Conservation (phyloP, 2,113 vertebrate genomes). For the Sinocyclocheilus anshuiensis region DNA sequence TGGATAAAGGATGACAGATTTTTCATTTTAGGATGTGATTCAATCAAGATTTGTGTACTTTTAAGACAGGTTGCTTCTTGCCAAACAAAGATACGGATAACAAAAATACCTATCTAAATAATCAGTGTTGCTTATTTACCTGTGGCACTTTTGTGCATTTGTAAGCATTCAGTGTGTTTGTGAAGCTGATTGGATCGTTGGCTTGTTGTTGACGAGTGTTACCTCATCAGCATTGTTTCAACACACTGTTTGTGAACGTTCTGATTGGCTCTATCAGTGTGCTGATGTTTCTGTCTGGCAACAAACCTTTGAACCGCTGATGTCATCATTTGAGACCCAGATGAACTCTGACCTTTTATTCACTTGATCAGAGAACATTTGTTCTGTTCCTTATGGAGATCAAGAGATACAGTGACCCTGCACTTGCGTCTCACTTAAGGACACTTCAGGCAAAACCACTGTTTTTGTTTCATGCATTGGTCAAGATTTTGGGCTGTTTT, state of each 20-base stretch:
- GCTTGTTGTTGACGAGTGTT: slow-evolving; percentile 60
- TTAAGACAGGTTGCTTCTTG: not conserved
- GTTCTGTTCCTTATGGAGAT: slow-evolving; percentile 39
- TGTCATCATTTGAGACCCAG: slow-evolving; percentile 53
- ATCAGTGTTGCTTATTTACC: slow-evolving; percentile 26
- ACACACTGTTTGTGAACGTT: slow-evolving; percentile 61
- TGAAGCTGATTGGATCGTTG: slow-evolving; percentile 42
- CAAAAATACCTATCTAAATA: not conserved
- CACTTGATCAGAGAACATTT: slow-evolving; percentile 11
- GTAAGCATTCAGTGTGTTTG: slow-evolving; percentile 17
- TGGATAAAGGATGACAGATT: not conserved
- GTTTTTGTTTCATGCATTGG: not conserved
- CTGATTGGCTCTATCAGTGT: slow-evolving; percentile 64
- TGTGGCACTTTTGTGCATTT: not conserved
- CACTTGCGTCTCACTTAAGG: not conserved
- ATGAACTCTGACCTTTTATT: slow-evolving; percentile 29
- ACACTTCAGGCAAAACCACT: not conserved
- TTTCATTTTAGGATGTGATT: not conserved
- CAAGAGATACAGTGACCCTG: slow-evolving; percentile 32
- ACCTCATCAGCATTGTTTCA: slow-evolving; percentile 72
- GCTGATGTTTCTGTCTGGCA: slow-evolving; percentile 66
- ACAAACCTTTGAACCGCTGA: slow-evolving; percentile 63
- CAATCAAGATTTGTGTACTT: not conserved
- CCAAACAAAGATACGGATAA: slow-evolving; percentile 2
- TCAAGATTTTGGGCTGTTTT: not conserved